Evolutionary conservation across 2,888 invertebrate species (phyloP).

Genomic region (Automeris io): DNA sequence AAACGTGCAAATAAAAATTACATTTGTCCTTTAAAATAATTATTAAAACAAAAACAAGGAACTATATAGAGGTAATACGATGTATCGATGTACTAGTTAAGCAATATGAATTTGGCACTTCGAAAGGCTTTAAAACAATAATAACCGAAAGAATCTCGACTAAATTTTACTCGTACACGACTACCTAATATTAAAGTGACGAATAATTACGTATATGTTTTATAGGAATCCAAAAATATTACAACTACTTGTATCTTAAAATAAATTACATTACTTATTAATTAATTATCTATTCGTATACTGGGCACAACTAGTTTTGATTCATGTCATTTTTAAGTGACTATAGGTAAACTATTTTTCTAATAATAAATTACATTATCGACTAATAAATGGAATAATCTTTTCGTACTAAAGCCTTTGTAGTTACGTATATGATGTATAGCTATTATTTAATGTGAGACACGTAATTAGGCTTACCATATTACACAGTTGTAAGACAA

Average conservation of each 20-base stretch:
- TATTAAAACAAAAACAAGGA: conserved; percentile 38
- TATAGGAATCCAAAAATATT: conserved; percentile 78
- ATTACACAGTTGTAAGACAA: no score
- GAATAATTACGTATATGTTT: conserved; percentile 71
- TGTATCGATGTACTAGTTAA: conserved; percentile 39
- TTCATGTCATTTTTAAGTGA: conserved; percentile 74
- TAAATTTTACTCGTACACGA: conserved; percentile 36
- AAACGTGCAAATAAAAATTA: conserved; percentile 13
- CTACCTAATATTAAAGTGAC: conserved; percentile 47
- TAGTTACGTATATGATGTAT: conserved; percentile 67
- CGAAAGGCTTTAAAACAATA: conserved; percentile 39
- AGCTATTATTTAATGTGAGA: no score
- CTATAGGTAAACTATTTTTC: conserved; percentile 71
- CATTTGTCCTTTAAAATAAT: conserved; percentile 27
- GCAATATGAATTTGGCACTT: conserved; percentile 68
- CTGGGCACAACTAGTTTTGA: conserved; percentile 78
- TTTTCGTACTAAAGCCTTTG: conserved; percentile 71
- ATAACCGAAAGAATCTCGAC: conserved; percentile 58
- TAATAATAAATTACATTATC: conserved; percentile 74
- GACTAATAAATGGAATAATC: conserved; percentile 74
- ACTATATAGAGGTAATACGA: conserved; percentile 49
- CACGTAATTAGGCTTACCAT: no score
- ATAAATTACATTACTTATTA: conserved; percentile 67
- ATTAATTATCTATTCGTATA: conserved; percentile 75
- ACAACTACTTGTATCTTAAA: conserved; percentile 72